These are phyloP conservation scores for Himalopsyche tibetana DNA, from an alignment of 2,888 invertebrate genomes.

Conservation along the genomic window DNA sequence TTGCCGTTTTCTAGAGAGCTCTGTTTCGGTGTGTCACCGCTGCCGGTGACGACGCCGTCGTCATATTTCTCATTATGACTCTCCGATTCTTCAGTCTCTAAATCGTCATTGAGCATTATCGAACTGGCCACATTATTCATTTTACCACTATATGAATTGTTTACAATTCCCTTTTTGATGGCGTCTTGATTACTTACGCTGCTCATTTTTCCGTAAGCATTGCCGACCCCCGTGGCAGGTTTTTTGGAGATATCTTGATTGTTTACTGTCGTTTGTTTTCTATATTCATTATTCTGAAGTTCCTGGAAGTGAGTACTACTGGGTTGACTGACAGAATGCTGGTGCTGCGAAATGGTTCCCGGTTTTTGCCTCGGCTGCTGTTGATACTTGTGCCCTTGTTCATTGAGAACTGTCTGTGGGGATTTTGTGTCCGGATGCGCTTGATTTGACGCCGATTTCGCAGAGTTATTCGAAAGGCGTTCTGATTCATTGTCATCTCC, in stretches of 20 bases:
- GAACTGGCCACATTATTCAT: not conserved
- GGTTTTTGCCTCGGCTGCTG: constrained; percentile 25
- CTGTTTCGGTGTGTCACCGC: constrained; percentile 39
- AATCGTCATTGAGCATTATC: constrained; percentile 46
- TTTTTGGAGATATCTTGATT: constrained; percentile 44
- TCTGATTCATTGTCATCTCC: constrained; percentile 83
- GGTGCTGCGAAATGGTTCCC: constrained; percentile 56
- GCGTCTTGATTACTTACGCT: constrained; percentile 38
- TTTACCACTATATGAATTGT: constrained; percentile 41
- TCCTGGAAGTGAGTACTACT: constrained; percentile 62
- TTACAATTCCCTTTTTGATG: constrained; percentile 1
- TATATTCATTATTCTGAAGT: constrained; percentile 23
- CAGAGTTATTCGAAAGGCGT: constrained; percentile 73
- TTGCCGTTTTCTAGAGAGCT: constrained; percentile 68
- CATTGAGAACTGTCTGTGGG: constrained; percentile 26
- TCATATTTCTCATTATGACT: constrained; percentile 29
- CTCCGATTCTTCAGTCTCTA: constrained; percentile 46
- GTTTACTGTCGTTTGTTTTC: constrained; percentile 37
- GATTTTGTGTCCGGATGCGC: constrained; percentile 39
- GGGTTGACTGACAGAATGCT: constrained; percentile 65
- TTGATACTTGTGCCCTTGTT: constrained; percentile 46
- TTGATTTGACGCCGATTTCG: constrained; percentile 65
- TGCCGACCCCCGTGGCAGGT: not conserved
- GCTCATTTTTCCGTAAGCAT: constrained; percentile 59
- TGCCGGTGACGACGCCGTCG: constrained; percentile 45